Percentiles rank a stretch among this genome's conserved stretches.
phyloP scores from a whole-genome alignment of 2,797 vertebrate species.

The Lepilemur ruficaudatus region DNA sequence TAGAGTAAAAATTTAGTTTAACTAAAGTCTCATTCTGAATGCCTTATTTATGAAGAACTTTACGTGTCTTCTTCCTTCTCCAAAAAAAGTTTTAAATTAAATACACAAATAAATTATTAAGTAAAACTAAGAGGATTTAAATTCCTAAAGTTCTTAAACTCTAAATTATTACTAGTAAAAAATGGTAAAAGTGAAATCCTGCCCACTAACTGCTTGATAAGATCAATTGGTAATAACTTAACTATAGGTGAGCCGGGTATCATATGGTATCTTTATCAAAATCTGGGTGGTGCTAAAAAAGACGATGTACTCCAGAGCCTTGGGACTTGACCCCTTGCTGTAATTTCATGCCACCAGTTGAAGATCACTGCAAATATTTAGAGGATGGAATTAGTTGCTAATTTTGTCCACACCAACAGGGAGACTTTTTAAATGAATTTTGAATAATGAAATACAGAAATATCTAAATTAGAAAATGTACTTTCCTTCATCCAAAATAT shows the following conservation, averaged over 20 bases:
- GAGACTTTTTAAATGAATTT: background rate
- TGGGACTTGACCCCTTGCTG: background rate
- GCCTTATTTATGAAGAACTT: background rate
- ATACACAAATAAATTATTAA: background rate
- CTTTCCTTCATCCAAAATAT: background rate
- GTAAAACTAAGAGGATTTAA: background rate
- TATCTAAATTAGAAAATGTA: background rate
- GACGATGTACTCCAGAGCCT: background rate
- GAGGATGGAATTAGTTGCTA: background rate
- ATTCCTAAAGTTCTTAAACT: background rate
- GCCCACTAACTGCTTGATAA: background rate
- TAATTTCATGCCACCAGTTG: background rate
- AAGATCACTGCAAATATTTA: background rate
- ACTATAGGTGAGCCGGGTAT: background rate
- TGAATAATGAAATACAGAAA: background rate
- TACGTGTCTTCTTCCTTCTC: background rate
- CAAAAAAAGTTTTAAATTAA: background rate
- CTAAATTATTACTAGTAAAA: background rate
- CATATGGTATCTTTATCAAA: background rate
- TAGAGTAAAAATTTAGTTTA: background rate
- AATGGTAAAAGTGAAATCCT: background rate
- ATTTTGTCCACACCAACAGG: background rate
- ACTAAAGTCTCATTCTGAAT: background rate
- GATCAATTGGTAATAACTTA: background rate
- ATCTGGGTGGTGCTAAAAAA: background rate